phyloP scores from a whole-genome alignment of 2,888 invertebrate genomes.

The Lasioglossum calceatum region DNA sequence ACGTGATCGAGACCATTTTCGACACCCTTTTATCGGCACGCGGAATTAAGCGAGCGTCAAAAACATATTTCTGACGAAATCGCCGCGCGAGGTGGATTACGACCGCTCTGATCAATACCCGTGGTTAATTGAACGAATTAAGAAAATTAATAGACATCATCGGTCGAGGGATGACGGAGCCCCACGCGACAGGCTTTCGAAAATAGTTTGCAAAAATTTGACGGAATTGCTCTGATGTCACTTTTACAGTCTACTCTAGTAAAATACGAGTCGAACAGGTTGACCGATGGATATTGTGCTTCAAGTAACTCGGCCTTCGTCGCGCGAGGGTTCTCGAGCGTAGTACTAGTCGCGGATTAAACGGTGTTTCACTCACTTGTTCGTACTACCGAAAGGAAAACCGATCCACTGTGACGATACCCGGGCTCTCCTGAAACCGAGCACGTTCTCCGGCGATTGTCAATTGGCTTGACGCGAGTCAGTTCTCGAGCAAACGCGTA shows the following conservation, averaged over 20 bases:
- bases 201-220: not conserved
- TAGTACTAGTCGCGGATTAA: not conserved
- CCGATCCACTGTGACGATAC: constrained; percentile 7
- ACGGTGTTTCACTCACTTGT: constrained; percentile 5
- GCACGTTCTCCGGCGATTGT: constrained; percentile 5
- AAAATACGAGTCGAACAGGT: not conserved
- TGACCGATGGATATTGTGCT: not conserved
- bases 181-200: not conserved
- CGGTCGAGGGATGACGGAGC: not conserved
- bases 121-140: not conserved
- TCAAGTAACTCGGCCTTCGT: not conserved
- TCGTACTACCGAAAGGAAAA: not conserved
- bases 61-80: constrained; percentile 19
- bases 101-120: not conserved
- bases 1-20: constrained; percentile 55
- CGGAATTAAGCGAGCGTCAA: constrained; percentile 27
- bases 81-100: not conserved
- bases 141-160: not conserved
- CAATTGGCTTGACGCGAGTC: not conserved
- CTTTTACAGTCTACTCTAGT: not conserved
- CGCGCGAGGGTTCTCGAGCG: not conserved
- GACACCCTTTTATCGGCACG: constrained; percentile 44
- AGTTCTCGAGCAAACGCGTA: constrained; percentile 36
- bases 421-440: not conserved
- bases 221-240: not conserved